Evolutionary conservation across 2,888 invertebrate genomes (phyloP).

Genomic region (Exocentrus adspersus): DNA sequence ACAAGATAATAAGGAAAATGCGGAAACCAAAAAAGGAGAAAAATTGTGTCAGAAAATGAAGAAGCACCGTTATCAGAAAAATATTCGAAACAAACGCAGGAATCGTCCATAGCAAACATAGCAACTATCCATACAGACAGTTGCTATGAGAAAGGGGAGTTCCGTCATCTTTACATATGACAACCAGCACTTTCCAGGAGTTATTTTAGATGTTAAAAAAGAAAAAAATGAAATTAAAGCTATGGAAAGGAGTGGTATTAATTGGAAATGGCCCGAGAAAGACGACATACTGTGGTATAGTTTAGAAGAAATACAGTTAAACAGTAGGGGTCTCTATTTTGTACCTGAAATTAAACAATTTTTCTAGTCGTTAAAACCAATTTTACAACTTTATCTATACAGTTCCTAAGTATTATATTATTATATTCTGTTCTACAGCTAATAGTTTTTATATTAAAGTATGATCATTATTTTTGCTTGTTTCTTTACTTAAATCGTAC

Average conservation of each 20-base stretch:
- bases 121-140: too few relatives aligned
- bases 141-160: background rate
- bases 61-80: background rate
- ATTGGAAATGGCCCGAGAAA: conserved; percentile 19
- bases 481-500: too few relatives aligned
- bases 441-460: too few relatives aligned
- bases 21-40: background rate
- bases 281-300: conserved; percentile 16
- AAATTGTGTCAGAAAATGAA: too few relatives aligned
- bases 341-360: conserved; percentile 8
- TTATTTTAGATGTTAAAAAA: background rate
- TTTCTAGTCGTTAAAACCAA: too few relatives aligned
- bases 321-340: conserved; percentile 6
- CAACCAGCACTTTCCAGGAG: background rate
- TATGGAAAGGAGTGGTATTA: conserved; percentile 19
- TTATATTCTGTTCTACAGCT: too few relatives aligned
- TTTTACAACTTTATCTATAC: too few relatives aligned
- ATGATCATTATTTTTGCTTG: too few relatives aligned
- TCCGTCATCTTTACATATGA: background rate
- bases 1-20: background rate
- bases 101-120: background rate
- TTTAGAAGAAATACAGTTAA: conserved; percentile 2
- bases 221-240: conserved; percentile 2
- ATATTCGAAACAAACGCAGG: background rate
- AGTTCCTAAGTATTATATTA: too few relatives aligned